Base-by-base conservation (phyloP, 2,113 vertebrate genomes). In the Carassius gibelio region DNA sequence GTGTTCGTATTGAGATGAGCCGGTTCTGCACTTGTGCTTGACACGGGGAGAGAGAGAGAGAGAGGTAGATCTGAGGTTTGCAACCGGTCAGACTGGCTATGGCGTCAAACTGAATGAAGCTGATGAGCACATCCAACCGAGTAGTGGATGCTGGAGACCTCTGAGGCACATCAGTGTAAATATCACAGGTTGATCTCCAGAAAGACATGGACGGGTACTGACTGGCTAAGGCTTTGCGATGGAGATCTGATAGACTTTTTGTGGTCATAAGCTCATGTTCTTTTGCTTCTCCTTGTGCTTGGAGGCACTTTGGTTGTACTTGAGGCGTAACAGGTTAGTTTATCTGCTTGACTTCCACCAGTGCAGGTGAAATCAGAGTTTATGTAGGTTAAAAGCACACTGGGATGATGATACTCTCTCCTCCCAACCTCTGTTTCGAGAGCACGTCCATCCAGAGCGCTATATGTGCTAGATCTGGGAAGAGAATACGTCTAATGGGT, bases 241-340 rank as follows among this genome's bases (percentile, higher is more conserved):
- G 62, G 23, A 81, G 61, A 52, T 81, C 45, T 19, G 42, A 68
- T 81, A 42, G 42, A 81, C 74, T 50, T 76, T 52, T n/a, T 1
- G 48, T 55, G 75, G 48, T 74, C 42, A 26, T 75, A 75, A 26
- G 10, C 23, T 19, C 64, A 36, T 91, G 85, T 85, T 90, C 90
- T 91, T 93, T 91, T 93, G 91, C 93, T 92, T 91, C 89, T 89
- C 89, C 90, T 89, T 89, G 89, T 84, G 86, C 88, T 85, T 77
- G 55, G 90, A 93, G 92, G 92, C 93, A 92, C 93, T 93, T 93
- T 91, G 92, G 87, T 81, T 91, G 92, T 90, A 90, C 89, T 83
- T 69, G 84, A 89, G 80, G 84, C 87, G 71, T 82, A 66, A 82
- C 55, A 23, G 64, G 55, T n/a, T 85, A 3, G 75, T 87, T 66